phyloP scores from a whole-genome alignment of 2,797 vertebrate genomes.

The Selene dorsalis region DNA sequence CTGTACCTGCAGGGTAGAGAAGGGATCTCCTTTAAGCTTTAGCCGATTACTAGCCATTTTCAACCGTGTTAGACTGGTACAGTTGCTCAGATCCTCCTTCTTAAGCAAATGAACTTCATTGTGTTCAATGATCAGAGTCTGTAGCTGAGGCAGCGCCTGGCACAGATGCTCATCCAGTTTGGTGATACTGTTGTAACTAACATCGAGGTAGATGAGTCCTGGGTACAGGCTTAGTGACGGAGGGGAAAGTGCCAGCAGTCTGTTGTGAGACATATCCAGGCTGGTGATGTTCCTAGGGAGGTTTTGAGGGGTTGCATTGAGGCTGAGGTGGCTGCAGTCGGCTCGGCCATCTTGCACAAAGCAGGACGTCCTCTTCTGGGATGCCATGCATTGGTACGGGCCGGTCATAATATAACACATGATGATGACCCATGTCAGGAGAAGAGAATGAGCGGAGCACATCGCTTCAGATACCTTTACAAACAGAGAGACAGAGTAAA shows the following conservation, averaged over 20 bases:
- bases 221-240: slow-evolving; percentile 84
- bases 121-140: slow-evolving; percentile 85
- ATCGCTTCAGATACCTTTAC: slow-evolving; percentile 38
- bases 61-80: slow-evolving; percentile 82
- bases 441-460: not conserved
- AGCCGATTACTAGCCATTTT: slow-evolving; percentile 88
- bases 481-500: not conserved
- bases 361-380: slow-evolving; percentile 76
- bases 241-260: slow-evolving; percentile 77
- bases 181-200: slow-evolving; percentile 88
- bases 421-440: slow-evolving; percentile 12
- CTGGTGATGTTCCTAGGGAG: slow-evolving; percentile 88
- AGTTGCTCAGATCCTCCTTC: slow-evolving; percentile 82
- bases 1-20: slow-evolving; percentile 80
- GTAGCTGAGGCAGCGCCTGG: slow-evolving; percentile 81
- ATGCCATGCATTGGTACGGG: not conserved
- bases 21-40: slow-evolving; percentile 85
- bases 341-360: slow-evolving; percentile 77
- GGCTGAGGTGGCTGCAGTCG: slow-evolving; percentile 92
- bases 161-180: slow-evolving; percentile 85
- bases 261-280: slow-evolving; percentile 93
- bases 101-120: slow-evolving; percentile 86
- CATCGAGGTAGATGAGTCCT: slow-evolving; percentile 82
- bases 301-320: slow-evolving; percentile 86
- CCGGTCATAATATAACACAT: slow-evolving; percentile 26